Evolutionary conservation across 1,140 invertebrate genomes (phyloP), one percentile per base, ranked within the genome.

Genomic region (Lepeophtheirus salmonis): DNA sequence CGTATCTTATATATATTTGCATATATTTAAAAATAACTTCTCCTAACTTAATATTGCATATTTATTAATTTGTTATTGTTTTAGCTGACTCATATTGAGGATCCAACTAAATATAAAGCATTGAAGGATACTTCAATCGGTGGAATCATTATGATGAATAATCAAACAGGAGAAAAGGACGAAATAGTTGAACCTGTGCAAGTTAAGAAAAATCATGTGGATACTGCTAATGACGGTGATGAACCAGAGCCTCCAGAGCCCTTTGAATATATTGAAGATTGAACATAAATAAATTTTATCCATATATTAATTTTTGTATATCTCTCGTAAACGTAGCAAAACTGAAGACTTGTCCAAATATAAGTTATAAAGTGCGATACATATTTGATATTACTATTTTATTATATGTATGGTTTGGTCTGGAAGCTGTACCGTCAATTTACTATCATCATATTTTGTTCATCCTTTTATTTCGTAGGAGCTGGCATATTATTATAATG

Each of bases 171-270:
- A 0, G 86, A 90, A 68, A 80, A 84, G 64, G 76, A 80, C 63
- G 84, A 91, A 64, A 77, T 97, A 20, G 91, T 97, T 1, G 91
- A 96, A 71, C 86, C 89, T 13, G 88, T 97, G 12, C 84, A 84
- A 30, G 78, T 65, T 14, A 49, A 64, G 22, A 65, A 63, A 14
- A 62, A 61, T n/a, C 59, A 63, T 26, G 56, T 62, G 26, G 56
- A 64, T 20, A 30, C 10, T 20, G 48, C 90, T 0, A 91, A 92
- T 72, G 80, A 83, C 6, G 86, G 89, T 63, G 90, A 95, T 64
- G 90, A 94, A 67, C 89, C 91, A 67, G 92, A 97, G 69, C 87
- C 90, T 48, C 92, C 91, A 66, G 90, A 95, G 74, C 89, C 91
- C 64, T 97, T 97, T 72, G 89, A 95, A 76, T 97, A 88, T 71